A percentile compares a stretch with the other conserved stretches of the same genome.
phyloP scores from a whole-genome alignment of 2,797 vertebrate species.

The Pristis pectinata region DNA sequence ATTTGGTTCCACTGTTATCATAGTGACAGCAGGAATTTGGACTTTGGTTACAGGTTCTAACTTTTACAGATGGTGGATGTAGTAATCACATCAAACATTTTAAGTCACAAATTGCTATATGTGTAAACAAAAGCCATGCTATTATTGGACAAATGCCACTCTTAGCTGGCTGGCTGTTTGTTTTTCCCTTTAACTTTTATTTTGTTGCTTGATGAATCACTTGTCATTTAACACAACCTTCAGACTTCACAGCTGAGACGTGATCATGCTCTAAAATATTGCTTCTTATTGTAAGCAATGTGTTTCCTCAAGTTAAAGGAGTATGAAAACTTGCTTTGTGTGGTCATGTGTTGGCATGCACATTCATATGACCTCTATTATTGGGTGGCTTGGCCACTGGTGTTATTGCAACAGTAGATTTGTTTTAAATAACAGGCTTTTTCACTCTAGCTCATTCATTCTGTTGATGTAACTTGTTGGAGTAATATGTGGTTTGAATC shows the following conservation, averaged over 20 bases:
- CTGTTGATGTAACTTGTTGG: background rate
- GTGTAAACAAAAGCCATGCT: background rate
- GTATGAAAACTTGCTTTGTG: background rate
- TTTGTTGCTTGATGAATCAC: conserved; percentile 8
- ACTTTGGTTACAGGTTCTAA: background rate
- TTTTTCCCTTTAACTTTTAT: background rate
- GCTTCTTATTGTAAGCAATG: background rate
- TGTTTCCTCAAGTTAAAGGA: background rate
- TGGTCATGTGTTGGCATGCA: background rate
- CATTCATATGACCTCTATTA: background rate
- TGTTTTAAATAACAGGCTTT: background rate
- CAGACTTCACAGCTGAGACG: background rate
- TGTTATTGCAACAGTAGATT: background rate
- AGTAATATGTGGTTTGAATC: background rate
- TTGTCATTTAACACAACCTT: background rate
- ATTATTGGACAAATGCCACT: conserved; percentile 19
- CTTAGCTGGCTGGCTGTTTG: background rate
- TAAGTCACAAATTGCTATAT: background rate
- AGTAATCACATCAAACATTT: background rate
- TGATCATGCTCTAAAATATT: background rate
- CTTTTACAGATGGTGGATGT: background rate
- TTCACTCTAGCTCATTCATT: background rate
- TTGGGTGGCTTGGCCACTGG: background rate
- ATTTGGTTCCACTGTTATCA: no score
- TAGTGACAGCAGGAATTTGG: background rate